These are phyloP conservation scores for Acleris cristana DNA, from an alignment of 2,888 invertebrate species.

Conservation along the genomic window DNA sequence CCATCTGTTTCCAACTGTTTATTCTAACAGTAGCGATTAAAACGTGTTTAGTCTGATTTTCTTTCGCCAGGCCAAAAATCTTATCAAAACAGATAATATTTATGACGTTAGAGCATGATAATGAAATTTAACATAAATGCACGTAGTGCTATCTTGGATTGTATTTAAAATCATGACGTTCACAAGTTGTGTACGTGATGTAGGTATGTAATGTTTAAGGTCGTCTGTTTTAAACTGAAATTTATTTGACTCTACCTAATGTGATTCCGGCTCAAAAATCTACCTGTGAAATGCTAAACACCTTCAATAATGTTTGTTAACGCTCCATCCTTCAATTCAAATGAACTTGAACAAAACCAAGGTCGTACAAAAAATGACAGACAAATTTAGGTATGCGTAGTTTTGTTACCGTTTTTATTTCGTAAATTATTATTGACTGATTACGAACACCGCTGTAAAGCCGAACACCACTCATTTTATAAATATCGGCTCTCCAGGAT, in stretches of 20 bases:
- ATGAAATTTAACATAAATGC: constrained; percentile 53
- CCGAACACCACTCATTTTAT: too few species aligned
- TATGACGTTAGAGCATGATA: constrained; percentile 65
- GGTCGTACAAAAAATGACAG: constrained; percentile 27
- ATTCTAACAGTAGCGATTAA: constrained; percentile 51
- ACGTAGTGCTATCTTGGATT: constrained; percentile 47
- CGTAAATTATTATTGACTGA: background rate
- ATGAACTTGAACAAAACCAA: constrained; percentile 30
- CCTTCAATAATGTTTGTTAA: constrained; percentile 16
- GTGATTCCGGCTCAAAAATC: constrained; percentile 17
- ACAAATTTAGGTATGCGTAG: constrained; percentile 26
- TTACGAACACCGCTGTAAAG: too few species aligned
- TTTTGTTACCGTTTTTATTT: constrained; percentile 25
- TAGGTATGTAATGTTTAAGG: constrained; percentile 18
- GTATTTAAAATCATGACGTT: constrained; percentile 2
- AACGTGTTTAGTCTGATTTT: constrained; percentile 62
- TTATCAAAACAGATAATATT: constrained; percentile 69
- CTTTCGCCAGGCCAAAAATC: constrained; percentile 58
- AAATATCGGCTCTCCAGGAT: too few species aligned
- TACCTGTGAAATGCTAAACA: constrained; percentile 34
- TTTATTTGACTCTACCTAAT: constrained; percentile 29
- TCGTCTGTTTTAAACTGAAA: background rate
- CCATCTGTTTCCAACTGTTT: constrained; percentile 44
- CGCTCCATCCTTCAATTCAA: constrained; percentile 34
- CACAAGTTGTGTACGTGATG: constrained; percentile 40